Conservation (phyloP, 2,113 vertebrate species). For the Charina bottae region DNA sequence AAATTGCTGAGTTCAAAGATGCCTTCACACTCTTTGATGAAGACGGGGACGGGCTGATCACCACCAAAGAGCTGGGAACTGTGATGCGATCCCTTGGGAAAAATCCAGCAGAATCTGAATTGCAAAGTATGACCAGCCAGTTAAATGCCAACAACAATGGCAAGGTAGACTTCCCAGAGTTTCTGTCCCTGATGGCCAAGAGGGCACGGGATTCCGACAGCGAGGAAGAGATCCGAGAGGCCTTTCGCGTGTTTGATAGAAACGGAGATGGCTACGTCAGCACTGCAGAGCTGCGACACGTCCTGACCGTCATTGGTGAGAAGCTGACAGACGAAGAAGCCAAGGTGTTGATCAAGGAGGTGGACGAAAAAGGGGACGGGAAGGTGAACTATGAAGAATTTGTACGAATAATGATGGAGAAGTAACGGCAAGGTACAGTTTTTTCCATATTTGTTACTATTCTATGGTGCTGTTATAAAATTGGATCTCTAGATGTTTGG, state of each 20-base stretch:
- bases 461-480: too few species aligned
- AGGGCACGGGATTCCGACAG: constrained; percentile 67
- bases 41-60: constrained; percentile 86
- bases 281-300: constrained; percentile 57
- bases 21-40: constrained; percentile 89
- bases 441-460: too few species aligned
- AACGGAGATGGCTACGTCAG: constrained; percentile 61
- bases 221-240: constrained; percentile 76
- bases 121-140: constrained; percentile 84
- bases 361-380: constrained; percentile 53
- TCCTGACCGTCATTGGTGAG: constrained; percentile 66
- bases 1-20: constrained; percentile 81
- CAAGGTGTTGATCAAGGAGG: constrained; percentile 64
- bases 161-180: constrained; percentile 65
- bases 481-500: neutral
- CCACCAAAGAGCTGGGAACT: constrained; percentile 83
- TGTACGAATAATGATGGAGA: constrained; percentile 64
- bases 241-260: constrained; percentile 75
- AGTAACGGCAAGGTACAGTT: constrained; percentile 37
- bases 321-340: constrained; percentile 66
- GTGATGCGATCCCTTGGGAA: constrained; percentile 89
- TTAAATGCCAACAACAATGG: constrained; percentile 83
- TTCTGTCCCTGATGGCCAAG: constrained; percentile 74
- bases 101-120: constrained; percentile 85
- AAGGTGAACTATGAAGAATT: constrained; percentile 68